A percentile compares a stretch with the other conserved stretches of the same genome.
These are phyloP conservation scores for Chloropsis cyanopogon DNA, from an alignment of 2,113 vertebrate genomes.

Conservation along the genomic window DNA sequence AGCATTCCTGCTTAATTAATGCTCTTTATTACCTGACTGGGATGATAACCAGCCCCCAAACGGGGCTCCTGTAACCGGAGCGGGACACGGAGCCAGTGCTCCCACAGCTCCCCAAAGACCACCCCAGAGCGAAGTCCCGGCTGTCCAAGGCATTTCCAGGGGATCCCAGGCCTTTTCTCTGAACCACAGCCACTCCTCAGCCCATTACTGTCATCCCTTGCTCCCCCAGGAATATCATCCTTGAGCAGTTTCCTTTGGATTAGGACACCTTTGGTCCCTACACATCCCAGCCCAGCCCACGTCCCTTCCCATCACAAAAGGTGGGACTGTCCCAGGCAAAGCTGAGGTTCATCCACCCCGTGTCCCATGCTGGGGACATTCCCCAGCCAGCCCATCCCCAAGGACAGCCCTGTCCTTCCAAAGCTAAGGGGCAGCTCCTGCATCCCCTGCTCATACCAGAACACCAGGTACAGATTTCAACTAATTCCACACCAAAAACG, in stretches of 20 bases:
- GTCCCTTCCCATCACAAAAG: not conserved
- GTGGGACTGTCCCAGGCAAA: not conserved
- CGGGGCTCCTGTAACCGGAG: conserved; percentile 18
- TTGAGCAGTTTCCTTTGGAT: rapidly evolving
- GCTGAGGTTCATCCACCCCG: not conserved
- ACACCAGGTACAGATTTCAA: not conserved
- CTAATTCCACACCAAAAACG: not conserved
- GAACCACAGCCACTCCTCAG: not conserved
- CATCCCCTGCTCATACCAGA: rapidly evolving
- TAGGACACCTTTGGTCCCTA: not conserved
- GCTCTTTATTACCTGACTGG: conserved; percentile 74
- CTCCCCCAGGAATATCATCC: not conserved
- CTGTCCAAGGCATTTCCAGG: not conserved
- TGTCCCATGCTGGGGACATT: not conserved
- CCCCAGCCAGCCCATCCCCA: not conserved
- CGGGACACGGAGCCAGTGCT: not conserved
- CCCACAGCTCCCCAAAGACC: conserved; percentile 8
- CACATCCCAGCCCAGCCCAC: rapidly evolving
- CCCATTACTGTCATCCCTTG: not conserved
- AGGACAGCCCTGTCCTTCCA: not conserved
- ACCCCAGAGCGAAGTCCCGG: not conserved
- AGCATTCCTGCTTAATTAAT: conserved; percentile 64
- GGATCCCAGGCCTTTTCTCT: not conserved
- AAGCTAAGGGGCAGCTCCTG: not conserved
- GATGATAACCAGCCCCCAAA: conserved; percentile 66